Base-by-base conservation (phyloP, 37 sponge, comb jelly and placozoan species). In the Beroe forskalii region DNA sequence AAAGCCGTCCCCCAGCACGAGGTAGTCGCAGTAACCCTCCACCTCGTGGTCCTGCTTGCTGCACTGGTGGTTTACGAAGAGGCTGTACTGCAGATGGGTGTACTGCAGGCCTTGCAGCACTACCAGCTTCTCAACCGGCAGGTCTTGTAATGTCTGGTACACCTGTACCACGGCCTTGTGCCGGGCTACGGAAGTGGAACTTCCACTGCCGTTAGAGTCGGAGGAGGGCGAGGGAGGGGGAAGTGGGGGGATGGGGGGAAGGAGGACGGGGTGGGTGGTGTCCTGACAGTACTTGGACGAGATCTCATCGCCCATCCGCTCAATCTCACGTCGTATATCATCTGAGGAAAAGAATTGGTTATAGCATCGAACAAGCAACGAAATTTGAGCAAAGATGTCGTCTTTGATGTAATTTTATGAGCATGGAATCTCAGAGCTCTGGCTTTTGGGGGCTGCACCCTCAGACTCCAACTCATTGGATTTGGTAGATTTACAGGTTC, bases 231-330 rank as follows among this genome's bases (percentile, higher is more conserved):
- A 1, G 14, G 72, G 72, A 17, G 32, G 72, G 2, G 4, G 72
- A 17, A 36, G 72, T 36, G 19, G 72, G 38, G 39, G 72, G 38
- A 17, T 19, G 12, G 72, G 38, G 32, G 39, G 72, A 37, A 69
- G 32, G 72, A 69, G 36, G 38, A 37, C 12, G 37, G 72, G 36
- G 19, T 32, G 32, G 35, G 72, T 27, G 17, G 38, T 2, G 9
- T 69, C 17, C 32, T 37, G 3, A 17, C 38, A 69, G 72, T 69
- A 69, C 3, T 27, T 69, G 35, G 27, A 32, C 38, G 19, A 32
- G 72, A 69, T 69, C 27, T 69, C 72, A 33, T 69, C 72, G 38
- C 72, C 72, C 32, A 14, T 69, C 35, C 38, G 35, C 72, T 69
- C 72, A 36, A 69, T 69, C 17, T 69, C 72, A 32, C 38, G 27